Evolutionary conservation across 1,140 invertebrate species (phyloP).

Genomic region (Sipha flava): DNA sequence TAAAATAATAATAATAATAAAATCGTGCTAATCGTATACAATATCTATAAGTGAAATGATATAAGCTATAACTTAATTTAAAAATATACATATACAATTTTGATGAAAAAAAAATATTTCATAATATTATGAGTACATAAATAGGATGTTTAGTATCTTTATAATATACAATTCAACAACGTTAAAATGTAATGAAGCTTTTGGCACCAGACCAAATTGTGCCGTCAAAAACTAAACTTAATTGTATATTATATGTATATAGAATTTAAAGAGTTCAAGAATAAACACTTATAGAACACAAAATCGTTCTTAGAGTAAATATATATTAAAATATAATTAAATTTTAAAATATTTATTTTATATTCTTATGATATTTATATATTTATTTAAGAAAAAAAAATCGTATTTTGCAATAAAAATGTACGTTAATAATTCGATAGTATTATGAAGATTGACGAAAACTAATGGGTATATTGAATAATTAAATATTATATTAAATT

Average conservation of each 20-base stretch:
- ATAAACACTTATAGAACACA: not conserved
- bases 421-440: not conserved
- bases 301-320: not conserved
- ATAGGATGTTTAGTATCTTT: conserved; percentile 24
- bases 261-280: conserved; percentile 7
- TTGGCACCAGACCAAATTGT: not conserved
- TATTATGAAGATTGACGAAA: not conserved
- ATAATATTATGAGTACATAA: conserved; percentile 20
- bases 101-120: conserved; percentile 12
- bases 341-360: not conserved
- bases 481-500: no score
- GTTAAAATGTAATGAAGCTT: not conserved
- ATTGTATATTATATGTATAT: not conserved
- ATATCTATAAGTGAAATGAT: conserved; percentile 17
- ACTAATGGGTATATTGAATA: not conserved
- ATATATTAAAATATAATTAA: not conserved
- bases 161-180: not conserved
- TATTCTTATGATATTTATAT: not conserved
- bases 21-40: conserved; percentile 33
- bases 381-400: not conserved
- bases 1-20: conserved; percentile 41
- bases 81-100: conserved; percentile 23
- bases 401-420: not conserved
- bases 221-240: not conserved
- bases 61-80: conserved; percentile 39